These are phyloP conservation scores for Parus major DNA, from an alignment of 2,113 vertebrate species.

Conservation along the genomic window DNA sequence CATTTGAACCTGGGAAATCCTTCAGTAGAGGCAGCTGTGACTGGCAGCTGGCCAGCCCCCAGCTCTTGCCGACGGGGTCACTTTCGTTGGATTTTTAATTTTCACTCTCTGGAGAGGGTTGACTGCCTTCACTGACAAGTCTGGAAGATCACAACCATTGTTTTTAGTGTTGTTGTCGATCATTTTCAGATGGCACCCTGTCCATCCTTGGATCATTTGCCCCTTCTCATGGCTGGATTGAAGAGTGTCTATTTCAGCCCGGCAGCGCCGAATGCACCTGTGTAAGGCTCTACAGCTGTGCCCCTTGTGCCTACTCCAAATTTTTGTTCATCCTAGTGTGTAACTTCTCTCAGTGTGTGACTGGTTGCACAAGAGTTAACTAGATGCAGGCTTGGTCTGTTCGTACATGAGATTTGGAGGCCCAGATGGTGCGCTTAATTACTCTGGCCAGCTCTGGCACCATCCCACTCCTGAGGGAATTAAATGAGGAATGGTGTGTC, in stretches of 20 bases:
- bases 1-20: not conserved
- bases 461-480: constrained; percentile 10
- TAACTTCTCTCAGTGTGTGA: not conserved
- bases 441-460: constrained; percentile 13
- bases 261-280: fast-evolving
- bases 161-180: not conserved
- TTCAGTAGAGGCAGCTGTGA: not conserved
- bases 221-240: not conserved
- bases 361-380: not conserved
- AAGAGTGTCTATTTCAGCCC: not conserved
- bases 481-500: constrained; percentile 49
- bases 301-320: not conserved
- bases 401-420: not conserved
- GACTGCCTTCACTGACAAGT: not conserved
- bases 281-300: not conserved
- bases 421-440: constrained; percentile 59
- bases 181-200: not conserved
- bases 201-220: not conserved
- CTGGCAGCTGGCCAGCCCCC: not conserved
- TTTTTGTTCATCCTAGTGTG: not conserved
- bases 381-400: not conserved
- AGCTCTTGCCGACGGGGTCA: not conserved
- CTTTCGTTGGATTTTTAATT: not conserved
- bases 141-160: not conserved
- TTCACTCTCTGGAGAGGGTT: not conserved